These are phyloP conservation scores for Charadrius vociferus DNA, from an alignment of 2,113 vertebrate species.

Conservation along the genomic window DNA sequence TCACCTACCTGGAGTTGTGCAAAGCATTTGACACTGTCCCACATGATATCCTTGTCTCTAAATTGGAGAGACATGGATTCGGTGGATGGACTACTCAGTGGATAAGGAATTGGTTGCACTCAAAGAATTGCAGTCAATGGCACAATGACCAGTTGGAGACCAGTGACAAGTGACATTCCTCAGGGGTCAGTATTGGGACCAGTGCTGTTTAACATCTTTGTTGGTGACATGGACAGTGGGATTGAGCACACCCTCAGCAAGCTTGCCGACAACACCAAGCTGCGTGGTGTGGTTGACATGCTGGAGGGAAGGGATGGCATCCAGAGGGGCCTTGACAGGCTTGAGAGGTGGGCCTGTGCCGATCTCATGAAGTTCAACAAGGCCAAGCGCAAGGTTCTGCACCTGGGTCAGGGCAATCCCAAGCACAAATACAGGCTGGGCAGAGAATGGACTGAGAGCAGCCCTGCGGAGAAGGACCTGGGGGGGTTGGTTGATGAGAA, in stretches of 20 bases:
- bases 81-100: neutral
- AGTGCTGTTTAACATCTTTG: neutral
- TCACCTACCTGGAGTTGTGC: neutral
- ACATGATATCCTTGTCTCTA: neutral
- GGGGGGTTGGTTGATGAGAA: neutral
- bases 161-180: too few species aligned
- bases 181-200: neutral
- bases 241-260: neutral
- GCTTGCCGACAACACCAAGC: neutral
- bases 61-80: neutral
- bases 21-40: neutral
- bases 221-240: neutral
- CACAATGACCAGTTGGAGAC: neutral
- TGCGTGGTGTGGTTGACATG: neutral
- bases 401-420: too few species aligned
- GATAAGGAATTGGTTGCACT: neutral
- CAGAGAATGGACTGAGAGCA: neutral
- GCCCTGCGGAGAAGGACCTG: neutral
- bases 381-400: neutral
- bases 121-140: neutral
- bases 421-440: neutral
- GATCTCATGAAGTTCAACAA: neutral
- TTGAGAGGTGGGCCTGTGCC: neutral
- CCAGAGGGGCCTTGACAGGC: neutral
- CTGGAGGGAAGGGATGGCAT: neutral